Percentiles rank a stretch among this genome's conserved stretches.
These are phyloP conservation scores for Polydesmus complanatus DNA, from an alignment of 2,888 invertebrate genomes.

Conservation along the genomic window DNA sequence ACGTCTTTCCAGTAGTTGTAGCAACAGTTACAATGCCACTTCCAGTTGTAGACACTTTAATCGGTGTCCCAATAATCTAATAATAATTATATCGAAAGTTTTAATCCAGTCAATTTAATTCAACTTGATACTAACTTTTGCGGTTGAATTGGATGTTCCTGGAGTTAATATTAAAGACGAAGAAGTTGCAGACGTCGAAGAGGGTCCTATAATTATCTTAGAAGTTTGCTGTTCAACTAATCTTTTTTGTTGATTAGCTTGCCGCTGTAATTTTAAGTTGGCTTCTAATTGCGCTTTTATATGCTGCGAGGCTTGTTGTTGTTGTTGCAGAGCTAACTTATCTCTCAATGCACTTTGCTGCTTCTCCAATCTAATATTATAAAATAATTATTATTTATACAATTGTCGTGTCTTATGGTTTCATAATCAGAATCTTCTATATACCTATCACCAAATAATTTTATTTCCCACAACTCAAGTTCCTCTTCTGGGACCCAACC, in stretches of 20 bases:
- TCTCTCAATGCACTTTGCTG: conserved; percentile 32
- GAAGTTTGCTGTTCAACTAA: conserved; percentile 23
- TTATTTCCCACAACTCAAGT: conserved; percentile 91
- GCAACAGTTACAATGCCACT: not conserved
- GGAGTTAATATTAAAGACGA: conserved; percentile 15
- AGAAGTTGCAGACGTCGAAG: conserved; percentile 23
- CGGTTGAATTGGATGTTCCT: not conserved
- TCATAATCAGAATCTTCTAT: not conserved
- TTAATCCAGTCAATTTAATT: not conserved
- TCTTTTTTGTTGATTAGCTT: conserved; percentile 77
- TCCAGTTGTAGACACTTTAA: not conserved
- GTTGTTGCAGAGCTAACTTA: conserved; percentile 25
- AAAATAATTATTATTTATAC: not conserved
- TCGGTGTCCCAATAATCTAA: not conserved
- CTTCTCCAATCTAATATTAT: conserved; percentile 29
- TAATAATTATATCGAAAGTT: not conserved
- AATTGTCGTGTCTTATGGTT: not conserved
- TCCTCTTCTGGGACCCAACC: conserved; percentile 95
- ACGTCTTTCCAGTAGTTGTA: conserved; percentile 11
- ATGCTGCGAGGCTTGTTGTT: conserved; percentile 22
- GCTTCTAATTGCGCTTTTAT: conserved; percentile 72
- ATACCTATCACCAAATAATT: conserved; percentile 66
- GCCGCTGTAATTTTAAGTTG: conserved; percentile 70
- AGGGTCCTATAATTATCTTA: conserved; percentile 26
- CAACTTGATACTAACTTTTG: not conserved